Percentiles rank a stretch among this genome's conserved stretches.
Conservation (phyloP, 2,113 vertebrate genomes). For the Podarcis cretensis region DNA sequence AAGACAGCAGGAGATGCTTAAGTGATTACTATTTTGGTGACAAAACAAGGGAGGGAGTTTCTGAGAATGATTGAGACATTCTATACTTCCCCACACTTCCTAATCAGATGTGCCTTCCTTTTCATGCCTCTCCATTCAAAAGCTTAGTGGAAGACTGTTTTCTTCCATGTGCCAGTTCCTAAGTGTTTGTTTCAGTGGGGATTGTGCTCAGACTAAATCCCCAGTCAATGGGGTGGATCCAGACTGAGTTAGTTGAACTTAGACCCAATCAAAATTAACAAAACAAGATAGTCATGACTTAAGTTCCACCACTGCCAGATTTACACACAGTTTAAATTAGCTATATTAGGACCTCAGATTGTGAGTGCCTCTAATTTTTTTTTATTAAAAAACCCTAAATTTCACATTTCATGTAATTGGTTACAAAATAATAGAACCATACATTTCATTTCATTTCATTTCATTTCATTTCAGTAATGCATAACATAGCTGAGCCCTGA, state of each 20-base stretch:
- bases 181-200: neutral
- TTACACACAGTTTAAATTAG: too few relatives aligned
- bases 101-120: neutral
- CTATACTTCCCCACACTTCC: neutral
- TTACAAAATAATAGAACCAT: too few relatives aligned
- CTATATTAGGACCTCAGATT: too few relatives aligned
- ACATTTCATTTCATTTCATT: too few relatives aligned
- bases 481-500: too few relatives aligned
- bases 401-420: too few relatives aligned
- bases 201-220: neutral
- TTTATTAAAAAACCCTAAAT: too few relatives aligned
- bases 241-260: neutral
- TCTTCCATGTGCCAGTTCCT: neutral
- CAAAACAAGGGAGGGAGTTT: constrained; percentile 46
- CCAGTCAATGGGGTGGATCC: too few relatives aligned
- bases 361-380: too few relatives aligned
- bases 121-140: neutral
- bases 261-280: neutral
- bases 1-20: constrained; percentile 76
- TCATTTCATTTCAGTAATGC: too few relatives aligned
- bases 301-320: neutral
- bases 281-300: neutral
- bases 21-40: constrained; percentile 68
- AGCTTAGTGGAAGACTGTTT: neutral
- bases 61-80: neutral